Base-by-base conservation (phyloP, 1,140 invertebrate species). In the Mizuhopecten yessoensis region DNA sequence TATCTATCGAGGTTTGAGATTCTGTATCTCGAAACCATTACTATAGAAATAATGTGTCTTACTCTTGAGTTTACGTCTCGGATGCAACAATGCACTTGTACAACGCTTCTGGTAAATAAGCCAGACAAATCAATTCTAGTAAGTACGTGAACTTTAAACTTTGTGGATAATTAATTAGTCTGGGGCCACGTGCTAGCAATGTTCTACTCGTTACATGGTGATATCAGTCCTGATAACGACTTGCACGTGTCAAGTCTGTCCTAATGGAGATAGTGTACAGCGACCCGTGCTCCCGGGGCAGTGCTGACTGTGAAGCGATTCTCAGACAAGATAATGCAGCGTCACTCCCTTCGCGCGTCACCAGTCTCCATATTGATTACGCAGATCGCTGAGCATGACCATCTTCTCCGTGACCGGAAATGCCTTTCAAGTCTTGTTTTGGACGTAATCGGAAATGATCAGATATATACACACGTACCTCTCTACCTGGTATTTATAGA, bases 271-370 rank as follows among this genome's bases (percentile, higher is more conserved):
- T 75, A 75, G 57, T 75, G 0, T 5, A 75, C 57, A n/a, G 23
- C 23, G 57, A 75, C 57, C 57, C 57, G 57, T 75, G 57, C 57
- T n/a, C 57, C 57, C 57, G 23, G 57, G 57, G 57, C 9, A 75
- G 57, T n/a, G 11, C 20, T 29, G 57, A 75, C 57, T 75, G n/a
- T 29, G 57, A 75, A 75, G 57, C 0, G 57, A 75, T 75, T 29
- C 57, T n/a, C 29, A 29, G 45, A 7, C 57, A 75, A 5, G 57
- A 75, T 75, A 75, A 75, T 3, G 57, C n/a, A n/a, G n/a, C n/a
- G 7, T n/a, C 17, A 75, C 23, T 75, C 57, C 57, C 29, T 0
- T 75, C 11, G 5, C 23, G 57, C 57, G 57, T 75, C 57, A 29
- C n/a, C 57, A 49, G 1, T 10, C 45, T 17, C 10, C 45, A 49